phyloP scores from a whole-genome alignment of 2,113 vertebrate species.

The Daboia siamensis region DNA sequence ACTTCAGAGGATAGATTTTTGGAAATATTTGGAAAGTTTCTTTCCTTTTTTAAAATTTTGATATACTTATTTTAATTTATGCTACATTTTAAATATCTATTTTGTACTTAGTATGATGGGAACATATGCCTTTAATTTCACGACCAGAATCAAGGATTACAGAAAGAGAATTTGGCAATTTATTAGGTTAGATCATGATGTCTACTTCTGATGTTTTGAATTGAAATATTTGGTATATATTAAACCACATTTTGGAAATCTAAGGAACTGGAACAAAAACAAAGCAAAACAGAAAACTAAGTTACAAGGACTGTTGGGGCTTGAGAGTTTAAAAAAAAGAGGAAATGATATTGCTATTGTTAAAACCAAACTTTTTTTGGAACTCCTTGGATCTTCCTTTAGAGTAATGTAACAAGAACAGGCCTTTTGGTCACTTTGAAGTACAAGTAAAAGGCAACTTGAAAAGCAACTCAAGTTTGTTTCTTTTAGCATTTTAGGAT shows the following conservation, averaged over 20 bases:
- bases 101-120: neutral
- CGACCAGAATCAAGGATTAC: neutral
- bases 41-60: neutral
- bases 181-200: neutral
- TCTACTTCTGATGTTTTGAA: neutral
- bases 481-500: slow-evolving; percentile 16
- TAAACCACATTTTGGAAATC: neutral
- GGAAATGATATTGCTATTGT: neutral
- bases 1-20: neutral
- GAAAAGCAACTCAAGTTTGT: slow-evolving; percentile 22
- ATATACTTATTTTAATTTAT: neutral
- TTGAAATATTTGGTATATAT: neutral
- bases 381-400: neutral
- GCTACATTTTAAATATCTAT: neutral
- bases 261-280: neutral
- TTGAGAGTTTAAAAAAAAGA: neutral
- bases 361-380: neutral
- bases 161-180: neutral
- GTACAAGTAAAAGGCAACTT: neutral
- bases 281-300: neutral
- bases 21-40: neutral
- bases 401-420: fast-evolving
- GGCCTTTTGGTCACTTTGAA: slow-evolving; percentile 7
- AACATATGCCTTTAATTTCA: neutral
- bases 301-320: neutral